phyloP scores from a whole-genome alignment of 2,113 vertebrate species.

The Chloropsis cyanopogon region DNA sequence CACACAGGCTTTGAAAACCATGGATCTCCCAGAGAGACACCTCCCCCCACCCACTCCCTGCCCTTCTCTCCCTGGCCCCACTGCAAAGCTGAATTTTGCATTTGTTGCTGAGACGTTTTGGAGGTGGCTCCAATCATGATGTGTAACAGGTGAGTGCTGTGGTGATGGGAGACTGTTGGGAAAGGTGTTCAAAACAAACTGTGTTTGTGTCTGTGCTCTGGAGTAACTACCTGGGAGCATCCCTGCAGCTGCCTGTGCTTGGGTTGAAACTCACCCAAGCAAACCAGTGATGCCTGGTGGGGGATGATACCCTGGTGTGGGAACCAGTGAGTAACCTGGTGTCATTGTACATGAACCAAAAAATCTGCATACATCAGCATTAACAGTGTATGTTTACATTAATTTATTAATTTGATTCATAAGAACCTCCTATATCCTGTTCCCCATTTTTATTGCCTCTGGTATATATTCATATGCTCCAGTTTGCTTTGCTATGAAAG shows the following conservation, averaged over 20 bases:
- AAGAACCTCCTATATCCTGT: not conserved
- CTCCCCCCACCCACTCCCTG: not conserved
- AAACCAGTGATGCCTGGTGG: not conserved
- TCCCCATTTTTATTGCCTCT: not conserved
- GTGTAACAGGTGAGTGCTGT: not conserved
- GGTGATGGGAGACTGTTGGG: not conserved
- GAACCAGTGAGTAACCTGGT: not conserved
- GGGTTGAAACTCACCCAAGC: not conserved
- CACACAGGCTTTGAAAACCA: not conserved
- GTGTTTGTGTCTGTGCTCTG: not conserved
- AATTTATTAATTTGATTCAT: not conserved
- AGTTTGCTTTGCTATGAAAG: constrained; percentile 17
- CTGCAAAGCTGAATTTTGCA: not conserved
- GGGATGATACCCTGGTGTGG: not conserved
- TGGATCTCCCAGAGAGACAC: not conserved
- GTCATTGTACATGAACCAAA: not conserved
- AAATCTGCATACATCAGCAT: not conserved
- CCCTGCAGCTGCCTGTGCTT: not conserved
- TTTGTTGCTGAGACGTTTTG: not conserved
- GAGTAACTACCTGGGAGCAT: not conserved
- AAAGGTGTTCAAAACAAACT: not conserved
- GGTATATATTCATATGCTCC: not conserved
- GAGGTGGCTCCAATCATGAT: not conserved
- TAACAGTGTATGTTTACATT: not conserved
- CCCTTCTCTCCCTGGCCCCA: not conserved